These are phyloP conservation scores for Heterodera carotae DNA, from an alignment of 1,140 invertebrate genomes.

Conservation along the genomic window DNA sequence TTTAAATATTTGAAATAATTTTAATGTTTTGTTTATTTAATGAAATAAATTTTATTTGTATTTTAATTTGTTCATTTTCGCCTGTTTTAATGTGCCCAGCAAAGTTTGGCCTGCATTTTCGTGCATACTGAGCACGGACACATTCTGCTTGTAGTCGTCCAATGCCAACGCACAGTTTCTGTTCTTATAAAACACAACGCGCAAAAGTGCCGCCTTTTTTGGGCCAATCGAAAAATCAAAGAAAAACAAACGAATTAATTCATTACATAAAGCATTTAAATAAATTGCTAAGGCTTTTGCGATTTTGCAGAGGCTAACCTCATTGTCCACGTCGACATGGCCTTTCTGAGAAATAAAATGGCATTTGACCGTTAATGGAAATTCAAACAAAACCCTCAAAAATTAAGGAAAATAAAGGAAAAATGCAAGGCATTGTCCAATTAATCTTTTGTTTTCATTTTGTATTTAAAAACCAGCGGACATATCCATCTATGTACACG, in stretches of 20 bases:
- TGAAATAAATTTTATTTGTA: background rate
- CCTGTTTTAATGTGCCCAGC: conserved; percentile 56
- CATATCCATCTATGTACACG: no score
- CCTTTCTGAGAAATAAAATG: conserved; percentile 57
- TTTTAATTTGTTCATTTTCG: conserved; percentile 13
- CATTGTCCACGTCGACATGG: conserved; percentile 57
- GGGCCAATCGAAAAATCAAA: conserved; percentile 3
- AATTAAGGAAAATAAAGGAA: no score
- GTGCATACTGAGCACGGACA: conserved; percentile 60
- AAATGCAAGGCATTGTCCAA: no score
- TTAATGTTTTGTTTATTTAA: background rate
- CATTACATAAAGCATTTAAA: background rate
- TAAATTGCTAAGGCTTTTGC: background rate
- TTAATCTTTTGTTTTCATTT: no score
- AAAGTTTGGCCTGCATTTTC: conserved; percentile 56
- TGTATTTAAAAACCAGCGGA: no score
- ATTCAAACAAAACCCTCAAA: no score
- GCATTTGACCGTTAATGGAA: no score
- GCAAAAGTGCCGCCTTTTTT: conserved; percentile 39
- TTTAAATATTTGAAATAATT: background rate
- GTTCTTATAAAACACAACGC: conserved; percentile 64
- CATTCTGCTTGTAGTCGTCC: conserved; percentile 59
- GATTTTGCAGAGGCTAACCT: conserved; percentile 12
- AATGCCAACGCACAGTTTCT: conserved; percentile 40
- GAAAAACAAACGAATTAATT: background rate